A percentile compares a stretch with the other conserved stretches of the same genome.
These are phyloP conservation scores for Aphaenogaster rudis DNA, from an alignment of 1,140 invertebrate species.

Conservation along the genomic window DNA sequence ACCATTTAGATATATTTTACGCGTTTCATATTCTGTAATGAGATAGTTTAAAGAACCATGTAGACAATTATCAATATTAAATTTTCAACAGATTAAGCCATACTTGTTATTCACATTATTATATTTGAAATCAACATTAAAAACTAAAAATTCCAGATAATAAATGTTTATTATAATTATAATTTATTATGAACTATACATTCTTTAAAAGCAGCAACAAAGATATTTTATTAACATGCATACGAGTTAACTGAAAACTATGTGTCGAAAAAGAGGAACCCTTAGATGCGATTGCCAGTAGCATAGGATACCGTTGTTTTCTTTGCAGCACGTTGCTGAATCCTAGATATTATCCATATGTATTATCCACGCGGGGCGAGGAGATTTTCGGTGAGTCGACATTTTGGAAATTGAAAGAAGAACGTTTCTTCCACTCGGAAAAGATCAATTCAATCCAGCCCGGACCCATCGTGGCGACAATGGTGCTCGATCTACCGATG, in stretches of 20 bases:
- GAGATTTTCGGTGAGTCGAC: conserved; percentile 71
- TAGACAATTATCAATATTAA: not conserved
- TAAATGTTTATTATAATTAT: not conserved
- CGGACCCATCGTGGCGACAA: conserved; percentile 70
- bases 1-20: not conserved
- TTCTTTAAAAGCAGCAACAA: not conserved
- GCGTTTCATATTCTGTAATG: not conserved
- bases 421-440: conserved; percentile 66
- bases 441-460: conserved; percentile 68
- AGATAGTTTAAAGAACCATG: not conserved
- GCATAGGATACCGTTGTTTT: not conserved
- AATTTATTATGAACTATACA: not conserved
- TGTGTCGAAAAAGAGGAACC: not conserved
- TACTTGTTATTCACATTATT: not conserved
- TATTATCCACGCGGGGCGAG: conserved; percentile 34
- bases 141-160: conserved; percentile 9
- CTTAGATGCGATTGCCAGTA: not conserved
- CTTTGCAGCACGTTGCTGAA: conserved; percentile 76
- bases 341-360: conserved; percentile 76
- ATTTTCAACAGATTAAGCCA: not conserved
- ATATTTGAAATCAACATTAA: not conserved
- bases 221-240: conserved; percentile 6
- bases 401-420: conserved; percentile 78
- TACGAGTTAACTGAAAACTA: not conserved
- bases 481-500: conserved; percentile 79